phyloP scores from a whole-genome alignment of 37 sponge, comb jelly and placozoan genomes.

The Cliona cf. orientalis region DNA sequence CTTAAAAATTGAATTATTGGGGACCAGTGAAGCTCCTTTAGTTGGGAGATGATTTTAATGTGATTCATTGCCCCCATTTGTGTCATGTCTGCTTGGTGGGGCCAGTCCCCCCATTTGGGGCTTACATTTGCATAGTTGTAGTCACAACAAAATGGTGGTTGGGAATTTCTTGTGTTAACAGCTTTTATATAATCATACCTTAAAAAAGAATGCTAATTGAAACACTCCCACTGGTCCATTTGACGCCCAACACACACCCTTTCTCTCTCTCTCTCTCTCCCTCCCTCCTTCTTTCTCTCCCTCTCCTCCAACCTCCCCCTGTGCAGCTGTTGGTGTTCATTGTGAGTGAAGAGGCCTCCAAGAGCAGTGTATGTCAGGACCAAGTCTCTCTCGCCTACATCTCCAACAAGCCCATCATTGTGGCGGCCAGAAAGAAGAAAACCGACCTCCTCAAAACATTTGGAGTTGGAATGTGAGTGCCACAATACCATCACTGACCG shows the following conservation, averaged over 20 bases:
- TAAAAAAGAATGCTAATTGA: too few species aligned
- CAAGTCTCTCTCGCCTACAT: conserved; percentile 91
- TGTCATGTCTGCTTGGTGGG: too few species aligned
- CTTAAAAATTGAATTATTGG: too few species aligned
- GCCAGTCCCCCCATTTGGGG: too few species aligned
- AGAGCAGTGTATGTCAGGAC: conserved; percentile 69
- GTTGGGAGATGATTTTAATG: too few species aligned
- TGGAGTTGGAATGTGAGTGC: conserved; percentile 76
- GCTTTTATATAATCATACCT: too few species aligned
- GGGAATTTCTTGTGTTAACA: too few species aligned
- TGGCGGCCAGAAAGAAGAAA: conserved; percentile 38
- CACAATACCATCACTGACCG: background rate
- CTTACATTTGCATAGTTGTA: too few species aligned
- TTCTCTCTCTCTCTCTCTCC: background rate
- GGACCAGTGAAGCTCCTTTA: too few species aligned
- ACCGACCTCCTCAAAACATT: conserved; percentile 31
- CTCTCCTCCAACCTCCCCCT: too few species aligned
- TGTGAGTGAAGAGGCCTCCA: conserved; percentile 70
- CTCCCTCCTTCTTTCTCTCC: background rate
- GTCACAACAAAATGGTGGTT: too few species aligned
- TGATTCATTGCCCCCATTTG: too few species aligned
- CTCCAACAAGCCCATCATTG: conserved; percentile 91
- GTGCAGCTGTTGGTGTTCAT: conserved; percentile 51
- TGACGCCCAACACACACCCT: background rate
- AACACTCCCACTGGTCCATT: background rate